phyloP scores from a whole-genome alignment of 2,113 vertebrate genomes.

The Gymnorhina tibicen region DNA sequence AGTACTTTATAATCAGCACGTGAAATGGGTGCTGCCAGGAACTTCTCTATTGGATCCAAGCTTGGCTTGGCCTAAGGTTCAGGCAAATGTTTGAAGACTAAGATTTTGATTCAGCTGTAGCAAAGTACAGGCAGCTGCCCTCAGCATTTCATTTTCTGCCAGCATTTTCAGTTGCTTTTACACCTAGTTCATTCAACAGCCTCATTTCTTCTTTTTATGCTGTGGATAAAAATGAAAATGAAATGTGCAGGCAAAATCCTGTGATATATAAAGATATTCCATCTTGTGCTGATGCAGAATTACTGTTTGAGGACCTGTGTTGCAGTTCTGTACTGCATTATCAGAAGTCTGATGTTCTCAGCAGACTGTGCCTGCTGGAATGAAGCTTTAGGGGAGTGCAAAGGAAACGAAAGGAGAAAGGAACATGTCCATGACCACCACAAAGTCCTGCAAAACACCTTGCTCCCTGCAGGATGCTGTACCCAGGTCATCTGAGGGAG shows the following conservation, averaged over 20 bases:
- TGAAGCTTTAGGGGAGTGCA: neutral
- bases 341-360: neutral
- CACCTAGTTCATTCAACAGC: neutral
- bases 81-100: neutral
- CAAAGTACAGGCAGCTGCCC: neutral
- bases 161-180: neutral
- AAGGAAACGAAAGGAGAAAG: neutral
- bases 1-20: neutral
- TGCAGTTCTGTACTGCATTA: neutral
- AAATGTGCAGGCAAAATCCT: neutral
- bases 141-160: neutral
- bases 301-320: neutral
- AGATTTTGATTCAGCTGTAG: neutral
- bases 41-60: neutral
- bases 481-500: neutral
- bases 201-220: neutral
- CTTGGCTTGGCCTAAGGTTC: neutral
- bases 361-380: neutral
- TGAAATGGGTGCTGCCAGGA: neutral
- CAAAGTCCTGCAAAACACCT: neutral
- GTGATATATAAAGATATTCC: neutral
- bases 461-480: neutral
- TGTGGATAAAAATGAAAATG: neutral
- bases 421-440: neutral
- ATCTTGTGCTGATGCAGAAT: neutral